Conservation (phyloP, 1,140 invertebrate genomes). For the Leptopilina boulardi region DNA sequence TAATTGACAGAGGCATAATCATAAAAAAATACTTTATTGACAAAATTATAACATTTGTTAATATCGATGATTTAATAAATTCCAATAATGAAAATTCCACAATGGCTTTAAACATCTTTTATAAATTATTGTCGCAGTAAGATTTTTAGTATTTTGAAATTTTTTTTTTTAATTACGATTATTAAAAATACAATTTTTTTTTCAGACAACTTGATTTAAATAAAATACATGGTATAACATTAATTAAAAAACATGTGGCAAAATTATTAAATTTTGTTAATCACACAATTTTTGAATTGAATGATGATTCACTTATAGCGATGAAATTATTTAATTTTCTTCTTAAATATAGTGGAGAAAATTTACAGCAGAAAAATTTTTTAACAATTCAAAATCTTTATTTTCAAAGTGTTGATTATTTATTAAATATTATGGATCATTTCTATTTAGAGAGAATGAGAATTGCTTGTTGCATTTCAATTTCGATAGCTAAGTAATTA, state of each 20-base stretch:
- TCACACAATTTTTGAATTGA: background rate
- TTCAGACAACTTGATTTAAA: background rate
- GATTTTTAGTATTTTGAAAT: background rate
- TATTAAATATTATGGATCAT: too few species aligned
- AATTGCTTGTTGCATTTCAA: constrained; percentile 5
- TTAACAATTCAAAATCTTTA: too few species aligned
- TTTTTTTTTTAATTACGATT: background rate
- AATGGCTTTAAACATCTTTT: background rate
- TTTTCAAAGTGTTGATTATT: too few species aligned
- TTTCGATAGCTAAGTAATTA: background rate
- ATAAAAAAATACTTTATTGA: background rate
- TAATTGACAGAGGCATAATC: background rate
- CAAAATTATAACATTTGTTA: background rate
- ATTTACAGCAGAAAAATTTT: too few species aligned
- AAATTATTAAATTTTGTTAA: background rate
- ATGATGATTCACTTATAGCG: background rate
- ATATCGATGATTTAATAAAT: background rate
- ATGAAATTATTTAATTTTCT: too few species aligned
- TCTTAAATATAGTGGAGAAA: too few species aligned
- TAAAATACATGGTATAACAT: background rate
- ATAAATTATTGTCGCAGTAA: background rate
- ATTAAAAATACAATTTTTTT: background rate
- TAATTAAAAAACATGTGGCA: background rate
- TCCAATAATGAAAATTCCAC: background rate
- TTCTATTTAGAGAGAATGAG: background rate